phyloP scores from a whole-genome alignment of 2,797 vertebrate species.

The Heliangelus exortis region DNA sequence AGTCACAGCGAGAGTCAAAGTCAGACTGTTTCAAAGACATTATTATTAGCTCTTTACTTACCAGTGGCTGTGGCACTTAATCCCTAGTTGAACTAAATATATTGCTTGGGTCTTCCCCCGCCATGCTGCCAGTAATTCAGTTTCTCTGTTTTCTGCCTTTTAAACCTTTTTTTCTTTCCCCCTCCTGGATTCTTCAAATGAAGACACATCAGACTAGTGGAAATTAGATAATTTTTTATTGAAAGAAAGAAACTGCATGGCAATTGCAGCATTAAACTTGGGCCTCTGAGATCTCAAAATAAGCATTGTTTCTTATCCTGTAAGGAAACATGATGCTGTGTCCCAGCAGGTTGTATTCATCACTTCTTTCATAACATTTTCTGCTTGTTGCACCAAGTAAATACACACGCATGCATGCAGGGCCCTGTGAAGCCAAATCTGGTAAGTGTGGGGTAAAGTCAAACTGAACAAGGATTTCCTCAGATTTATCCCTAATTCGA shows the following conservation, averaged over 20 bases:
- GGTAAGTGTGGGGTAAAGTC: neutral
- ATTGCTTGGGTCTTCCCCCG: neutral
- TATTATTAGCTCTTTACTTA: neutral
- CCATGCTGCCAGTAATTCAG: neutral
- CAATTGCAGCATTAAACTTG: neutral
- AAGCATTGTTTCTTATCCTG: neutral
- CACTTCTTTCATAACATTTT: neutral
- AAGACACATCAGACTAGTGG: neutral
- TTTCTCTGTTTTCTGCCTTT: neutral
- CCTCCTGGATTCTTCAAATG: neutral
- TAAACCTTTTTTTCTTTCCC: fast-evolving
- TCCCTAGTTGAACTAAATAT: neutral
- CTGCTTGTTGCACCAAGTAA: neutral
- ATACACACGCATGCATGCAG: fast-evolving
- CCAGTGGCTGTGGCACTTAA: neutral
- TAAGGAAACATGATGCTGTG: fast-evolving
- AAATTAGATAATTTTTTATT: neutral
- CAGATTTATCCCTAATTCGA: neutral
- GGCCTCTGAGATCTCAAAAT: neutral
- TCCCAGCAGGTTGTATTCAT: neutral
- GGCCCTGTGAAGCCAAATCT: neutral
- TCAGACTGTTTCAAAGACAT: neutral
- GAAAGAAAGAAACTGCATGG: neutral
- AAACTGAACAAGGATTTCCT: neutral
- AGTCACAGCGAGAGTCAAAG: neutral